Conservation (phyloP, 2,797 vertebrate genomes). For the Cyclura pinguis region DNA sequence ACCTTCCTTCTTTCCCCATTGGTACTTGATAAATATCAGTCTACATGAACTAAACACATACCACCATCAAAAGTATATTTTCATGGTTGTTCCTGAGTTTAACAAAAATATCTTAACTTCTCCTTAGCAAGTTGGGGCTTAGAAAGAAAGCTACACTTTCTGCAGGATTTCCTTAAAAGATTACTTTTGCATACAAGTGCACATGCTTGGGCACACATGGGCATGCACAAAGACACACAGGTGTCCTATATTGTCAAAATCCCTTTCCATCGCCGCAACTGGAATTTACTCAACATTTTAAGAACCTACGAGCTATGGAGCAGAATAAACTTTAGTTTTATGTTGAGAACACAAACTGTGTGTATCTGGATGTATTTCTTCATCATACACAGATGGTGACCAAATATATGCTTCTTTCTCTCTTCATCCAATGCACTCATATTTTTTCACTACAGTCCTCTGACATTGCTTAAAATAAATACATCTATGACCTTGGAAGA, state of each 20-base stretch:
- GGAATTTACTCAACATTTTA: neutral
- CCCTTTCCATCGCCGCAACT: neutral
- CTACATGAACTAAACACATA: too few species aligned
- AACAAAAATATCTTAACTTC: too few species aligned
- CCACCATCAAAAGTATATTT: too few species aligned
- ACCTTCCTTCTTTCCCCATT: too few species aligned
- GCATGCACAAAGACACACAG: neutral
- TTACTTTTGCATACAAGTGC: too few species aligned
- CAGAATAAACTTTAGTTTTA: neutral
- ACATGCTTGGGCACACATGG: neutral
- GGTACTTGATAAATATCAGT: too few species aligned
- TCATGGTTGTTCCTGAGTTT: too few species aligned
- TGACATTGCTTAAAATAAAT: slow-evolving; percentile 13
- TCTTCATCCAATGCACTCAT: neutral
- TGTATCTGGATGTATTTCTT: neutral
- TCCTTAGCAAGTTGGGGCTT: too few species aligned
- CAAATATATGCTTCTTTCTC: neutral
- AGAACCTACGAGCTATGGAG: neutral
- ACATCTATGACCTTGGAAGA: neutral
- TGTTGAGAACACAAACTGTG: neutral
- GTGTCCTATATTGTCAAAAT: neutral
- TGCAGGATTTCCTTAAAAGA: too few species aligned
- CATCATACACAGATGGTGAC: neutral
- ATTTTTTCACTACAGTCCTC: neutral
- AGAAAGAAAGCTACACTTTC: too few species aligned